phyloP scores from a whole-genome alignment of 2,113 vertebrate genomes.

The Macrotis lagotis region DNA sequence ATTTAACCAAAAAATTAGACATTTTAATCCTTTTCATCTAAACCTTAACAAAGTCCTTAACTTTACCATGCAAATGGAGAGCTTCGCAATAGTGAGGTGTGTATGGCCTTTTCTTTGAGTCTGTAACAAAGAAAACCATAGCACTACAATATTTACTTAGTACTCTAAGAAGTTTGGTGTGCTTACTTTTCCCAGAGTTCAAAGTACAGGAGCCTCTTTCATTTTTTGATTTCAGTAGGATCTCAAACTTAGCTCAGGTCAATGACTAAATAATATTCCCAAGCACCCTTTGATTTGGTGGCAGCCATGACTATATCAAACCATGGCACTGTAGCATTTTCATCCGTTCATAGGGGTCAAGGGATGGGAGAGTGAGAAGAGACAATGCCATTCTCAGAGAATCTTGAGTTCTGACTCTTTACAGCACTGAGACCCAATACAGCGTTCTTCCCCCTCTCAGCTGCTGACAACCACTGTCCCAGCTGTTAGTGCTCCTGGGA shows the following conservation, averaged over 20 bases:
- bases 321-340: not conserved
- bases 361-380: not conserved
- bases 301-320: not conserved
- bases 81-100: not conserved
- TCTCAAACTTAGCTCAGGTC: not conserved
- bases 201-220: not conserved
- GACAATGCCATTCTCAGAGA: not conserved
- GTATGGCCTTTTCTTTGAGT: not conserved
- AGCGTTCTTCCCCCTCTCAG: not conserved
- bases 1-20: not conserved
- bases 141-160: not conserved
- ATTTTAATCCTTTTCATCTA: not conserved
- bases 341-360: not conserved
- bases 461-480: not conserved
- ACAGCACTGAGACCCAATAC: too few relatives aligned
- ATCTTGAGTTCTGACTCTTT: not conserved
- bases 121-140: not conserved
- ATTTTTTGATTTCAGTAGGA: not conserved
- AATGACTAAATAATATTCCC: not conserved
- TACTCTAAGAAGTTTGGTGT: not conserved
- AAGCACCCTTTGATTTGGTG: not conserved
- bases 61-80: not conserved
- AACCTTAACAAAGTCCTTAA: not conserved
- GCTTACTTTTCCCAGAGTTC: not conserved
- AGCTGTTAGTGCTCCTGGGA: not conserved